A percentile compares a stretch with the other conserved stretches of the same genome.
These are phyloP conservation scores for Sisyra nigra DNA, from an alignment of 2,888 invertebrate species.

Conservation along the genomic window DNA sequence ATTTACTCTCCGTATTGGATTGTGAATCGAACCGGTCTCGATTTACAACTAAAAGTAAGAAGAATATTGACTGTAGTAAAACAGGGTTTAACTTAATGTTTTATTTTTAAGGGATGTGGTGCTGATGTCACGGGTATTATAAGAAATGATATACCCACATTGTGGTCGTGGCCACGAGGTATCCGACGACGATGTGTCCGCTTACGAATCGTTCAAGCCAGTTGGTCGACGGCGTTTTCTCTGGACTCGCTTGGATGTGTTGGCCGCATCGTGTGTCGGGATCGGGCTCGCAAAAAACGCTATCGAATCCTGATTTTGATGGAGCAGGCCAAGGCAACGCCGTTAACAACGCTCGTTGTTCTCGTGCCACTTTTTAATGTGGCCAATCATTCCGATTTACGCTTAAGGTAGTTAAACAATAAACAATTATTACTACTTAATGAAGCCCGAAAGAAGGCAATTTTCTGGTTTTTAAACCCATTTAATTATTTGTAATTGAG, in stretches of 20 bases:
- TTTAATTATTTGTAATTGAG: no score
- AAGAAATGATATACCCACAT: conserved; percentile 44
- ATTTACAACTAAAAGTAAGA: conserved; percentile 58
- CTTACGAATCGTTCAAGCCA: conserved; percentile 26
- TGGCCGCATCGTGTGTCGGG: conserved; percentile 56
- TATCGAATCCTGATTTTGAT: conserved; percentile 55
- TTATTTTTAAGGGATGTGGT: conserved; percentile 38
- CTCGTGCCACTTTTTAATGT: conserved; percentile 66
- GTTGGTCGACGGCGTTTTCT: conserved; percentile 36
- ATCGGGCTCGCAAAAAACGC: conserved; percentile 51
- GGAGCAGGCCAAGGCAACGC: conserved; percentile 52
- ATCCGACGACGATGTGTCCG: conserved; percentile 33
- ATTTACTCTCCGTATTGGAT: conserved; percentile 70
- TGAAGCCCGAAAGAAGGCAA: no score
- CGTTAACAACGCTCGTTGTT: conserved; percentile 63
- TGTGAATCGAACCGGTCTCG: conserved; percentile 74
- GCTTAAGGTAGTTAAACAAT: conserved; percentile 21
- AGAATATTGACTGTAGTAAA: no score
- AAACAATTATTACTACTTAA: conserved; percentile 5
- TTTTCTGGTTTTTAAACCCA: no score
- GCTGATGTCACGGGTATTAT: conserved; percentile 41
- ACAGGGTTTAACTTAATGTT: no score
- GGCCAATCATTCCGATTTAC: conserved; percentile 47
- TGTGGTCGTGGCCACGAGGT: conserved; percentile 44
- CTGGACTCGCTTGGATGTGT: conserved; percentile 57